Conservation (phyloP, 2,113 vertebrate genomes). For the Myotis lucifugus region DNA sequence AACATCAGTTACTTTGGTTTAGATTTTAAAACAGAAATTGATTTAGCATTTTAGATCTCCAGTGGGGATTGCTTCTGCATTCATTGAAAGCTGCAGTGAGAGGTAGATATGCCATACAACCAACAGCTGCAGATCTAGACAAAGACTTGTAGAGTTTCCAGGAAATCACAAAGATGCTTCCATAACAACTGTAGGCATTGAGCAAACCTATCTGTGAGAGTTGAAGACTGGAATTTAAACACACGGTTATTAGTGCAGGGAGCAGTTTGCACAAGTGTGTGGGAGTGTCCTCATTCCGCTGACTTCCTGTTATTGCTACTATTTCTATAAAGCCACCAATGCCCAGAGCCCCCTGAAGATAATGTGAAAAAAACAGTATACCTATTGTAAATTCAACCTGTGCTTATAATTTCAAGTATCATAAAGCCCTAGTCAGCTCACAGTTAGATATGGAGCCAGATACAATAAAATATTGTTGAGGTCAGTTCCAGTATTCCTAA, state of each 20-base stretch:
- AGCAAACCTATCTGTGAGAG: background rate
- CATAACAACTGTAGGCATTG: slow-evolving; percentile 66
- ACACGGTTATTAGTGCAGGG: background rate
- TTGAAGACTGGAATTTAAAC: slow-evolving; percentile 46
- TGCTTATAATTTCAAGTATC: background rate
- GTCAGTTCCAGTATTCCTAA: background rate
- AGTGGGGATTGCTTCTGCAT: slow-evolving; percentile 22
- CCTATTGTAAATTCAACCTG: background rate
- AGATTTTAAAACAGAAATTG: slow-evolving; percentile 73
- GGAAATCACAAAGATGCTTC: slow-evolving; percentile 67
- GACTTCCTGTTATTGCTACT: background rate
- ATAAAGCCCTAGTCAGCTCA: background rate
- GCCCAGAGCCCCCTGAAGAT: background rate
- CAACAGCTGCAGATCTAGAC: slow-evolving; percentile 56
- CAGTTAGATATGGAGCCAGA: background rate
- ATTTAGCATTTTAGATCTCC: slow-evolving; percentile 67
- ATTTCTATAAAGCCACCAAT: background rate
- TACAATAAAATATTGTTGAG: background rate
- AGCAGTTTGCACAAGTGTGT: background rate
- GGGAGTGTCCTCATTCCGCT: background rate
- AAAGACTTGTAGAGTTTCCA: slow-evolving; percentile 66
- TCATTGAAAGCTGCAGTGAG: background rate
- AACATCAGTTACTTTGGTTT: slow-evolving; percentile 66
- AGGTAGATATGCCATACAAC: background rate
- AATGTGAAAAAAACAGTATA: background rate